These are phyloP conservation scores for Diplogasteroides magnus DNA, from an alignment of 1,140 invertebrate species.

Conservation along the genomic window DNA sequence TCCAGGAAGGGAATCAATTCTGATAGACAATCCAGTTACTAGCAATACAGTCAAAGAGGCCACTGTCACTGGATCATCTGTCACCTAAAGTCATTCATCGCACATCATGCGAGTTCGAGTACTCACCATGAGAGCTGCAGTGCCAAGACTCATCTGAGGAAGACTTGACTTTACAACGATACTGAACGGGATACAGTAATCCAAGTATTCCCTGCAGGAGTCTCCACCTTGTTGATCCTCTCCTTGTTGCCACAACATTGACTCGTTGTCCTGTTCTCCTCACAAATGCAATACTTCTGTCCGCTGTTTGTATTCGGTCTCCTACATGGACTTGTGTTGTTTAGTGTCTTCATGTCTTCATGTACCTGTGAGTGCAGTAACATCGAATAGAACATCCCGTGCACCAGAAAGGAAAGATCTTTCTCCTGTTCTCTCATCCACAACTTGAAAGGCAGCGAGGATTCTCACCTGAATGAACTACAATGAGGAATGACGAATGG, in stretches of 20 bases:
- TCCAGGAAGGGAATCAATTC: slow-evolving; percentile 2
- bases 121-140: background rate
- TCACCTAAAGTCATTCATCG: background rate
- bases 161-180: slow-evolving; percentile 9
- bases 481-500: background rate
- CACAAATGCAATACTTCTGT: background rate
- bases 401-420: slow-evolving; percentile 23
- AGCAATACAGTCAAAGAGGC: slow-evolving; percentile 2
- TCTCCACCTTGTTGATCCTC: slow-evolving; percentile 11
- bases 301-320: background rate
- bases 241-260: slow-evolving; percentile 3
- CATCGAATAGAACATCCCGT: slow-evolving; percentile 29
- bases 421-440: slow-evolving; percentile 31
- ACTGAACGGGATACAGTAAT: slow-evolving; percentile 6
- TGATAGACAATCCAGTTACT: slow-evolving; percentile 2
- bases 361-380: slow-evolving; percentile 26
- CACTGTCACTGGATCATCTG: slow-evolving; percentile 11
- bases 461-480: slow-evolving; percentile 19
- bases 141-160: background rate
- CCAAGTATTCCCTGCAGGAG: background rate
- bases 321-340: too few species aligned
- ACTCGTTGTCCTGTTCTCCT: background rate
- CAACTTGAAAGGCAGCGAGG: slow-evolving; percentile 24
- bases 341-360: too few species aligned
- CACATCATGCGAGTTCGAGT: background rate